These are phyloP conservation scores for Anguilla megastoma DNA, from an alignment of 2,797 vertebrate genomes.

Conservation along the genomic window DNA sequence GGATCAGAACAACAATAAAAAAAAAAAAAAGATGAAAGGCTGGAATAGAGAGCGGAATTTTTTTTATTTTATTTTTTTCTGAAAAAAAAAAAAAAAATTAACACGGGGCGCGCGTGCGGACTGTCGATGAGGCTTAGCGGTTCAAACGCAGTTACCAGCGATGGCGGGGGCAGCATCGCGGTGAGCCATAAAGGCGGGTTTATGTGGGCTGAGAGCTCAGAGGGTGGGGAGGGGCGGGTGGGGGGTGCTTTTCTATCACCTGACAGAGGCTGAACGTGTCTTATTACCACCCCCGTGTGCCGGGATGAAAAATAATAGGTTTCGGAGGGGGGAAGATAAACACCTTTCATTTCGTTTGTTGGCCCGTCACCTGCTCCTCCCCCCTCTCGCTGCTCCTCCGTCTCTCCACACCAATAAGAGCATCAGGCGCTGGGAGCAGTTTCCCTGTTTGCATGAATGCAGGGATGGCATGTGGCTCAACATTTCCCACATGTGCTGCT, in stretches of 20 bases:
- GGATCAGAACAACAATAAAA: conserved; percentile 8
- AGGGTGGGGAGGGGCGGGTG: neutral
- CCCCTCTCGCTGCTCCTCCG: neutral
- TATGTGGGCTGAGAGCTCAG: neutral
- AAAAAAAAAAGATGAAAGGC: neutral
- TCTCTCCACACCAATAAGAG: neutral
- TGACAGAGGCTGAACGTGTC: conserved; percentile 19
- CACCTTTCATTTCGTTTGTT: conserved; percentile 30
- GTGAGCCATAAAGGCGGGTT: neutral
- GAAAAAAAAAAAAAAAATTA: neutral
- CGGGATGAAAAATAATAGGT: conserved; percentile 31
- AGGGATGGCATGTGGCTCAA: neutral
- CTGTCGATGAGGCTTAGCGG: neutral
- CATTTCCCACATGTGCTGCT: neutral
- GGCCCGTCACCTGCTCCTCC: neutral
- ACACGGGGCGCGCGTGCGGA: neutral
- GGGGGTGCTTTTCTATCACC: conserved; percentile 22
- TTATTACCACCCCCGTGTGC: conserved; percentile 29
- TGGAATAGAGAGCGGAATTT: neutral
- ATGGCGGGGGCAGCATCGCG: neutral
- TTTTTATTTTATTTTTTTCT: too few relatives aligned
- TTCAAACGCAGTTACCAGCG: neutral
- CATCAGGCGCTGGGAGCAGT: neutral
- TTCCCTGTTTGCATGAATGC: neutral
- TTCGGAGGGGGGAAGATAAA: conserved; percentile 25